Conservation (phyloP, 2,113 vertebrate species). For the Rostratula benghalensis region DNA sequence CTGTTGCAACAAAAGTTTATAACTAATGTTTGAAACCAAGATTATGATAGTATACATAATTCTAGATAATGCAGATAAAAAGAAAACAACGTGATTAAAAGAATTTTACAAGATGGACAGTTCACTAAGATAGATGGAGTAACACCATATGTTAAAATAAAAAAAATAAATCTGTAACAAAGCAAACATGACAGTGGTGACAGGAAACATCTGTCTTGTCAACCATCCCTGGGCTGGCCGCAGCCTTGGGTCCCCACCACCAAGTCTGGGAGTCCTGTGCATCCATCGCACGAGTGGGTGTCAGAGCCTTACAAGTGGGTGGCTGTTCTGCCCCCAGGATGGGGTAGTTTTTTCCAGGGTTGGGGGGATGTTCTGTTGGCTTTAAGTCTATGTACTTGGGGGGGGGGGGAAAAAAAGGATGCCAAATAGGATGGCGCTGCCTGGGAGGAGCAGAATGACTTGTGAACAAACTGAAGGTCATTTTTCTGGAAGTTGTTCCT, state of each 20-base stretch:
- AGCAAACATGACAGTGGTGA: slow-evolving; percentile 54
- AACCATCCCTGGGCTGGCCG: not conserved
- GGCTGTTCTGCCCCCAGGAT: not conserved
- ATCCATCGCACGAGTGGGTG: rapidly evolving
- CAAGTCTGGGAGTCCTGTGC: not conserved
- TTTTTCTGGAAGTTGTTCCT: not conserved
- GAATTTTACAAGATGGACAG: slow-evolving; percentile 72
- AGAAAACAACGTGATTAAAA: slow-evolving; percentile 74
- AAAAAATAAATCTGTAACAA: slow-evolving; percentile 49
- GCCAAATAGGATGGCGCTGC: rapidly evolving
- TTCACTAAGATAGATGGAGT: slow-evolving; percentile 70
- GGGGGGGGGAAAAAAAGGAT: not conserved
- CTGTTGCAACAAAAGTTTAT: slow-evolving; percentile 67
- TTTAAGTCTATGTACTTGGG: not conserved
- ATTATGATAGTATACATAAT: slow-evolving; percentile 75
- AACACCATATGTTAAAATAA: slow-evolving; percentile 57
- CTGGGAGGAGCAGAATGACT: not conserved
- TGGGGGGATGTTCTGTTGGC: not conserved
- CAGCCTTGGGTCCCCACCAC: not conserved
- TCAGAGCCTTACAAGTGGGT: not conserved
- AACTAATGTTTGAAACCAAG: slow-evolving; percentile 62
- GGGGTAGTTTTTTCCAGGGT: not conserved
- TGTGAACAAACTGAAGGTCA: not conserved
- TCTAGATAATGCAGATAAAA: slow-evolving; percentile 70
- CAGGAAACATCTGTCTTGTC: slow-evolving; percentile 72